Evolutionary conservation across 2,888 invertebrate genomes (phyloP).

Genomic region (Arge pagana): DNA sequence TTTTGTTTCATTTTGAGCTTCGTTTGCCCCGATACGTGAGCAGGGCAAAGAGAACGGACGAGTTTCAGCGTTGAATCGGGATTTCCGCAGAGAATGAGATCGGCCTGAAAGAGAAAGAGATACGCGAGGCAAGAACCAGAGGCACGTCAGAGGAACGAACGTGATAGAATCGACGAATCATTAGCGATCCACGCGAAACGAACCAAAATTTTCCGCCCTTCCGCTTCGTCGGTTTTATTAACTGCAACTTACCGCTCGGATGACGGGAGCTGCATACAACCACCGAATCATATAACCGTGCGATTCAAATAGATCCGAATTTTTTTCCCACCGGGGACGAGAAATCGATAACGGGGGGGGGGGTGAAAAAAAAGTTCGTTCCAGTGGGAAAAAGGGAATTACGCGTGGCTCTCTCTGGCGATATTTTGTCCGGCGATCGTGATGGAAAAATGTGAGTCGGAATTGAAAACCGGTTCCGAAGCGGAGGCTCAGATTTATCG

Average conservation of each 20-base stretch:
- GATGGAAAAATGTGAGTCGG: too few relatives aligned
- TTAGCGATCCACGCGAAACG: conserved; percentile 13
- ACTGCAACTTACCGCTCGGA: conserved; percentile 12
- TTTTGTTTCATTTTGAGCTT: conserved; percentile 17
- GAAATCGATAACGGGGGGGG: too few relatives aligned
- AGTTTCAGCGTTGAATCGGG: neutral
- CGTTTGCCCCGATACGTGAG: neutral
- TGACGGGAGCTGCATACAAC: too few relatives aligned
- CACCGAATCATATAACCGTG: too few relatives aligned
- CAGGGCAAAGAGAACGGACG: neutral
- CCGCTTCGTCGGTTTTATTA: conserved; percentile 10
- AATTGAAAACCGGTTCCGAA: too few relatives aligned
- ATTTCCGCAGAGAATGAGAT: neutral
- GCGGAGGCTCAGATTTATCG: too few relatives aligned
- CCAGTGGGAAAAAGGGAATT: too few relatives aligned
- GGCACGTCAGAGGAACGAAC: neutral
- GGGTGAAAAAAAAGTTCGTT: too few relatives aligned
- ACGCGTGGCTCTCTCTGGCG: too few relatives aligned
- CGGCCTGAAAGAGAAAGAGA: neutral
- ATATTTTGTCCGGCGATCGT: too few relatives aligned
- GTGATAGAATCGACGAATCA: conserved; percentile 4
- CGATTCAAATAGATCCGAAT: too few relatives aligned
- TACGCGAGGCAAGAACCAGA: neutral
- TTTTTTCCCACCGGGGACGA: too few relatives aligned
- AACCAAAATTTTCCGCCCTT: conserved; percentile 7